These are phyloP conservation scores for Drosophila ochracea DNA, from an alignment of 2,888 invertebrate species.

Conservation along the genomic window DNA sequence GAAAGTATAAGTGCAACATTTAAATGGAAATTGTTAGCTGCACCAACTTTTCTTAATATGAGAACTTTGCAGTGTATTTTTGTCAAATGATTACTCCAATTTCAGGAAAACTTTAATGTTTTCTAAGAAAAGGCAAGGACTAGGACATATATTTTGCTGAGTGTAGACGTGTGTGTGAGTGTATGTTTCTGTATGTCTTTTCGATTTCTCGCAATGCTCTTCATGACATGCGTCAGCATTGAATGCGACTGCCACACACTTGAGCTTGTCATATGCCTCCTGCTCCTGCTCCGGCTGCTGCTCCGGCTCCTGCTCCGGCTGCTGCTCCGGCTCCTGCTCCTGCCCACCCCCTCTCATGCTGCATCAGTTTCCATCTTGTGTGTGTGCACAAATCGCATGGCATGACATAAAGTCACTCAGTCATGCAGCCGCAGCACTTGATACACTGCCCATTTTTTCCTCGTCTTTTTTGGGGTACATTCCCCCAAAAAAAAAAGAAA, in stretches of 20 bases:
- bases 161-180: not conserved
- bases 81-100: not conserved
- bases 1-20: not conserved
- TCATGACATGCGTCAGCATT: conserved; percentile 50
- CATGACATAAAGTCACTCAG: conserved; percentile 72
- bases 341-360: not conserved
- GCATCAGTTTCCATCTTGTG: conserved; percentile 23
- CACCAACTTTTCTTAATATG: not conserved
- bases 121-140: not conserved
- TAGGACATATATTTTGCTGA: not conserved
- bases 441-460: conserved; percentile 35
- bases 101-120: not conserved
- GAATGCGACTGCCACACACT: conserved; percentile 53
- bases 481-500: conserved; percentile 3
- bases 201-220: conserved; percentile 63
- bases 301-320: not conserved
- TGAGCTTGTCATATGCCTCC: conserved; percentile 63
- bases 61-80: not conserved
- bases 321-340: not conserved
- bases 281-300: conserved; percentile 21
- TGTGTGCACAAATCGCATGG: conserved; percentile 54
- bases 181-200: conserved; percentile 43
- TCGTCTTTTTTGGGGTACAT: conserved; percentile 6
- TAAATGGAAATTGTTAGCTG: not conserved
- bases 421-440: conserved; percentile 71